These are phyloP conservation scores for Melipona bicolor DNA, from an alignment of 2,888 invertebrate genomes.

Conservation along the genomic window DNA sequence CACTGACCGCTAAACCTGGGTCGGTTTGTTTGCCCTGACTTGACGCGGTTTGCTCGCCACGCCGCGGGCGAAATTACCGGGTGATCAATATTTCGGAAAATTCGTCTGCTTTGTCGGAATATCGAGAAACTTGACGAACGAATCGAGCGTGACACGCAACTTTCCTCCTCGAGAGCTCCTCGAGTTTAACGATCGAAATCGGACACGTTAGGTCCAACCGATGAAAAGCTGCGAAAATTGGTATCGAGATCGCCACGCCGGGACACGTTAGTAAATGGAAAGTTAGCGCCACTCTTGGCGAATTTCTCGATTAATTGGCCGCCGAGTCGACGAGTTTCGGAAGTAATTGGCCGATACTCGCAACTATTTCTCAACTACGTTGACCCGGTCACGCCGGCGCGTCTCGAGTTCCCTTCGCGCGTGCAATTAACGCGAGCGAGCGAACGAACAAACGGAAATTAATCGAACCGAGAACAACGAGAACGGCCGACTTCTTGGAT, in stretches of 20 bases:
- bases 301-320: conserved; percentile 14
- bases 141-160: too few relatives aligned
- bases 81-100: conserved; percentile 9
- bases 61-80: conserved; percentile 6
- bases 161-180: too few relatives aligned
- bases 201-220: not conserved
- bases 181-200: too few relatives aligned
- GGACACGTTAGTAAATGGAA: not conserved
- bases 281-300: not conserved
- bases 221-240: too few relatives aligned
- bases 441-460: too few relatives aligned
- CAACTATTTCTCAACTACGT: conserved; percentile 6
- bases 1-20: not conserved
- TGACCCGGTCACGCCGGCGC: not conserved
- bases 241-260: too few relatives aligned
- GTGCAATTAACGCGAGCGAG: too few relatives aligned
- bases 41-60: not conserved
- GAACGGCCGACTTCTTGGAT: not conserved
- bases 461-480: not conserved
- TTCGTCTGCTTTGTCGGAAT: too few relatives aligned
- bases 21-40: conserved; percentile 24
- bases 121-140: too few relatives aligned
- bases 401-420: too few relatives aligned
- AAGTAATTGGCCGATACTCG: conserved; percentile 7
- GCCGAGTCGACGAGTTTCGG: conserved; percentile 4